Conservation (phyloP, 1,140 invertebrate genomes). For the Coptotermes formosanus region DNA sequence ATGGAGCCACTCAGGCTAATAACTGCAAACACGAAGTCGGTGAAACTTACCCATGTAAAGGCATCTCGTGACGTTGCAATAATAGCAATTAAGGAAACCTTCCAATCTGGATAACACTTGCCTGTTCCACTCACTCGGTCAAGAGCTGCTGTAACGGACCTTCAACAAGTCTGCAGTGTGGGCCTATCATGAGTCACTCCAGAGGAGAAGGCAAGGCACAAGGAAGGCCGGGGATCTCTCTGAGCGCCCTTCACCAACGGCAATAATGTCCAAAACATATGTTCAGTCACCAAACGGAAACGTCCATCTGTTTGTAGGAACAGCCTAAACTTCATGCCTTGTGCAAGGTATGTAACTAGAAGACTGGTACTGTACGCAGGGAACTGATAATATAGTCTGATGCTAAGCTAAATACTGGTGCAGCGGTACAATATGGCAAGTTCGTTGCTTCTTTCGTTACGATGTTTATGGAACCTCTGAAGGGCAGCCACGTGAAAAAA, state of each 20-base stretch:
- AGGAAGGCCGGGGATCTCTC: background rate
- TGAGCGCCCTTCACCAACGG: background rate
- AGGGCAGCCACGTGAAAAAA: too few species aligned
- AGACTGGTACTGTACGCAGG: too few species aligned
- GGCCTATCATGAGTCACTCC: background rate
- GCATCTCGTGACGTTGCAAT: background rate
- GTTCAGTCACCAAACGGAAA: background rate
- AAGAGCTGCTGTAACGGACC: background rate
- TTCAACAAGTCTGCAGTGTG: background rate
- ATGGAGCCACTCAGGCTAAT: too few species aligned
- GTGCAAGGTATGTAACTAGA: too few species aligned
- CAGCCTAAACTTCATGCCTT: too few species aligned
- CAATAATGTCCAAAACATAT: background rate
- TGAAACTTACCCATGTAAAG: too few species aligned
- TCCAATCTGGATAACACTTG: background rate
- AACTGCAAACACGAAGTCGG: too few species aligned
- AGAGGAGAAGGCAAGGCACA: background rate
- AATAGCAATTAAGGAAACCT: background rate
- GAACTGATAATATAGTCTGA: too few species aligned
- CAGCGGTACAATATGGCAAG: too few species aligned
- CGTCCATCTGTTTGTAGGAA: background rate
- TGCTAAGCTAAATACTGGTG: too few species aligned
- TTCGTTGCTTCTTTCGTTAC: too few species aligned
- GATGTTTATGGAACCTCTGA: too few species aligned
- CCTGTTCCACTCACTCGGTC: background rate